phyloP scores from a whole-genome alignment of 2,888 invertebrate species.

The Megastigmus dorsalis region DNA sequence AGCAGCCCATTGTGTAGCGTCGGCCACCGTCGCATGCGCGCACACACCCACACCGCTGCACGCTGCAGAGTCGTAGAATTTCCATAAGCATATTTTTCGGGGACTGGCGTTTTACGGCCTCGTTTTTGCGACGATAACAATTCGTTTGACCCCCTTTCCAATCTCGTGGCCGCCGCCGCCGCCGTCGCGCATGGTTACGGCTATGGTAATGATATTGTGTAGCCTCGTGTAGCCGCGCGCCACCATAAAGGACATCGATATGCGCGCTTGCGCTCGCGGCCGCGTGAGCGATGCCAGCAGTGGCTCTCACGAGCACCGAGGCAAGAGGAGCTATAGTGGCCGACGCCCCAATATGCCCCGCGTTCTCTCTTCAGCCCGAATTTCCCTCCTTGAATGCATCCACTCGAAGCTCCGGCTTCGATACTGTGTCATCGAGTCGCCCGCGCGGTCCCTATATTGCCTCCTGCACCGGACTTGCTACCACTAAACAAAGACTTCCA shows the following conservation, averaged over 20 bases:
- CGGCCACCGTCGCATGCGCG: background rate
- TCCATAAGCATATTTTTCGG: constrained; percentile 24
- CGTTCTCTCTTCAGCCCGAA: no score
- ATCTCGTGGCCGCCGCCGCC: background rate
- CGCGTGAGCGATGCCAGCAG: constrained; percentile 24
- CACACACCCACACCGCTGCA: no score
- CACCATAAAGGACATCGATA: constrained; percentile 57
- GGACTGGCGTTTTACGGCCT: constrained; percentile 5
- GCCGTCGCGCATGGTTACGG: constrained; percentile 18
- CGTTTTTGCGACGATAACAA: constrained; percentile 25
- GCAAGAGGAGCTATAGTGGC: no score
- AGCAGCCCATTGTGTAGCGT: background rate
- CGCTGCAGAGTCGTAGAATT: constrained; percentile 33
- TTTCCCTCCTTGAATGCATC: constrained; percentile 1
- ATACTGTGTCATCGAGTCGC: no score
- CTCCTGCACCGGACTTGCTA: no score
- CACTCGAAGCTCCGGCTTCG: background rate
- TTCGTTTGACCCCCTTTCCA: constrained; percentile 29
- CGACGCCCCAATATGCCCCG: no score
- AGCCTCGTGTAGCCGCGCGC: constrained; percentile 53
- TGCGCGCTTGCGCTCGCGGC: constrained; percentile 32
- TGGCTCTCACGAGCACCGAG: no score
- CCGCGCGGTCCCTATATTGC: no score
- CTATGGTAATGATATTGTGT: constrained; percentile 56
- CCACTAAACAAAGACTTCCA: no score